Base-by-base conservation (phyloP, 2,113 vertebrate genomes). In the Hiodon tergisus region DNA sequence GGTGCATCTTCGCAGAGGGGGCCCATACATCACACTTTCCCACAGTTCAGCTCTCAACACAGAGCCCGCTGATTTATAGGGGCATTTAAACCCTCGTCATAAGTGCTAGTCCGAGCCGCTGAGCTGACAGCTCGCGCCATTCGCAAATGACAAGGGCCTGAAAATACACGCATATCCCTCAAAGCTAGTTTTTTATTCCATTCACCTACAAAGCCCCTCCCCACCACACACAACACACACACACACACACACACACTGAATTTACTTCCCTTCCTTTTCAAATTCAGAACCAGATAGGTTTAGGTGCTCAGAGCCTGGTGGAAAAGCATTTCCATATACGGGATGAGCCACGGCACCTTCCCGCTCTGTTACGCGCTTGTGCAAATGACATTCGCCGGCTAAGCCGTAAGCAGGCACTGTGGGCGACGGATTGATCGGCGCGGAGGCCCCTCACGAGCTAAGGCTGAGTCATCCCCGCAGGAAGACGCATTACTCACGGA, bases 31-130 rank as follows among this genome's bases (percentile, higher is more conserved):
- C 60, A 54, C 61, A 4, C 61, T 63, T 62, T 51, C 60, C 48
- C 16, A 31, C 52, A 70, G 47, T 7, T 0, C 7, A 6, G 10
- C 31, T 52, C 46, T 74, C 4, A 16, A 31, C 60, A 51, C 59
- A 48, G 69, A 5, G 13, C 46, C 62, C 6, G 7, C 16, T 81
- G 78, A 83, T 83, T 81, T 77, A 80, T 78, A 70, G 73, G 3
- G 16, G 57, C 66, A 77, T 77, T 83, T 81, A 77, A 73, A 81
- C 67, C 53, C 75, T 80, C 67, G 62, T 75, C 75, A 76, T 76
- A 76, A 68, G 70, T 53, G 67, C 58, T 73, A 47, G 14, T 4
- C 47, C 31, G 67, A 67, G 63, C 76, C 47, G 78, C 68, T 71
- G 51, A 67, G 31, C 54, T 76, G 51, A 74, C 67, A 77, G 71